A percentile compares a stretch with the other conserved stretches of the same genome.
These are phyloP conservation scores for Lysandra bellargus DNA, from an alignment of 2,888 invertebrate species.

Conservation along the genomic window DNA sequence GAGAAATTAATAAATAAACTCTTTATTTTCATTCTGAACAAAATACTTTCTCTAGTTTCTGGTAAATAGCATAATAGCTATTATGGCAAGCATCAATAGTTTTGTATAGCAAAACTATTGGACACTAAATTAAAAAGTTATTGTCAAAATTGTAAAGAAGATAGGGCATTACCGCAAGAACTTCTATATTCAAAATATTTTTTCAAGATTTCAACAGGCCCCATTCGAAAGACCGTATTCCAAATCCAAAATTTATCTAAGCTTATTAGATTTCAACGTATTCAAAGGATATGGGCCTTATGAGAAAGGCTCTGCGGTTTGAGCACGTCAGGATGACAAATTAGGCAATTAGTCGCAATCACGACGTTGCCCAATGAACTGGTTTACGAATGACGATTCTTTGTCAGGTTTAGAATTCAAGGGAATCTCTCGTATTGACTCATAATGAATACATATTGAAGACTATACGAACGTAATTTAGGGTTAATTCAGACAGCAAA, in stretches of 20 bases:
- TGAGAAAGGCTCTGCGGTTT: slow-evolving; percentile 19
- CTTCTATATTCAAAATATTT: not conserved
- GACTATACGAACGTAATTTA: too few relatives aligned
- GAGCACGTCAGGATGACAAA: slow-evolving; percentile 57
- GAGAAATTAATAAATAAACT: not conserved
- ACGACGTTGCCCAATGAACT: slow-evolving; percentile 47
- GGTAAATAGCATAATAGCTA: too few relatives aligned
- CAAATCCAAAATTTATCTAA: not conserved
- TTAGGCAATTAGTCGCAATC: slow-evolving; percentile 61
- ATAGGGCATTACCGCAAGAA: not conserved
- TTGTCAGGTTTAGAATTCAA: not conserved
- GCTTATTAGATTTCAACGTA: not conserved
- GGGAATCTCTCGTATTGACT: slow-evolving; percentile 25
- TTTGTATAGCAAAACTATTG: too few relatives aligned
- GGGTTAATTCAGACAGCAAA: too few relatives aligned
- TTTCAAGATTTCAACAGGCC: not conserved
- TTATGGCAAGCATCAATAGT: too few relatives aligned
- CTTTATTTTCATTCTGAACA: not conserved
- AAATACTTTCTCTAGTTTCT: too few relatives aligned
- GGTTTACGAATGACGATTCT: slow-evolving; percentile 33
- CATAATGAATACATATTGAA: too few relatives aligned
- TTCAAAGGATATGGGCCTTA: not conserved
- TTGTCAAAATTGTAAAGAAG: not conserved
- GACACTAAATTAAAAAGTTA: too few relatives aligned
- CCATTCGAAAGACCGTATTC: too few relatives aligned